Conservation (phyloP, 2,888 invertebrate species). For the Callimorpha dominula region DNA sequence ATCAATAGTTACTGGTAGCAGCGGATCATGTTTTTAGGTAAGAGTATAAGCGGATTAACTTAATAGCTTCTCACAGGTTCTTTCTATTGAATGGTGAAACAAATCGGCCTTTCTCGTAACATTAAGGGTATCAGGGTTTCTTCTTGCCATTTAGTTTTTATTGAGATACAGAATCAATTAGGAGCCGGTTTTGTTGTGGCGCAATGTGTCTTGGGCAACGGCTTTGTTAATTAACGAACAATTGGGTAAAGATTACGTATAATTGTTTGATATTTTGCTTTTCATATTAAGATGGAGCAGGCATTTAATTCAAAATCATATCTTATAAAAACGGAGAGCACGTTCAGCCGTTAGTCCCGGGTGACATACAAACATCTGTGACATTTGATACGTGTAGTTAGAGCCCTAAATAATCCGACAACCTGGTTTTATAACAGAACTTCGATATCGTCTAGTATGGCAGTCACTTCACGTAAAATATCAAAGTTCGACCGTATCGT, state of each 20-base stretch:
- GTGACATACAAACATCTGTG: too few relatives aligned
- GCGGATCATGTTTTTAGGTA: constrained; percentile 16
- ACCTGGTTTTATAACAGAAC: too few relatives aligned
- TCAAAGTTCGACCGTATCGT: too few relatives aligned
- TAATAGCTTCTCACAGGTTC: constrained; percentile 76
- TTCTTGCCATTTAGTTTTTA: constrained; percentile 53
- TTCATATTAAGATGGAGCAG: too few relatives aligned
- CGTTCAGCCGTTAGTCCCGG: too few relatives aligned
- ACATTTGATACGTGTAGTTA: too few relatives aligned
- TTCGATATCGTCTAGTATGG: too few relatives aligned
- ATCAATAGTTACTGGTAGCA: not conserved
- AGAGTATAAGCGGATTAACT: constrained; percentile 64
- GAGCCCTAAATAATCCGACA: too few relatives aligned
- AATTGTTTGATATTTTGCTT: not conserved
- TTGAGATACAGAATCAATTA: constrained; percentile 54
- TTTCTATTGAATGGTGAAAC: constrained; percentile 77
- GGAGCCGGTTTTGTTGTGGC: constrained; percentile 39
- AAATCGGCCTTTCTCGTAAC: constrained; percentile 67
- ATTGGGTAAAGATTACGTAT: constrained; percentile 13
- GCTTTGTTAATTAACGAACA: constrained; percentile 35
- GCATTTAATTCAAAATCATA: too few relatives aligned
- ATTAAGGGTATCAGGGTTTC: constrained; percentile 61
- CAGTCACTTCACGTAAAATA: too few relatives aligned
- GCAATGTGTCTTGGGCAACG: constrained; percentile 27
- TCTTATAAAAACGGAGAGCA: too few relatives aligned